Evolutionary conservation across 2,797 vertebrate genomes (phyloP).

Genomic region (Antrozous pallidus): DNA sequence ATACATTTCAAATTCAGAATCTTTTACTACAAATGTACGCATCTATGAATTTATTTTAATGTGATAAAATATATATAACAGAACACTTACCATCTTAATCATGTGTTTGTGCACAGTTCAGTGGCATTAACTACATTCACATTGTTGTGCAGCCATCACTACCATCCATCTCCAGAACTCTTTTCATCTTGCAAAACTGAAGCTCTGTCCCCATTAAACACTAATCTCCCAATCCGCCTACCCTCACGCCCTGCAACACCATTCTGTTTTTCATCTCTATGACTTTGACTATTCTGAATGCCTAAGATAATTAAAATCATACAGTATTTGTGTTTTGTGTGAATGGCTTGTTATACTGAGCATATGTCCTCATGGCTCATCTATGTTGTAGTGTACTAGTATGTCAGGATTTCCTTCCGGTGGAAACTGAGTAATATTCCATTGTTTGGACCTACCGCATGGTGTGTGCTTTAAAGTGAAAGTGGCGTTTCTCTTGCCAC

Average conservation of each 20-base stretch:
- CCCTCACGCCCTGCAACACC: background rate
- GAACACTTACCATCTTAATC: background rate
- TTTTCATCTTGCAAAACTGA: background rate
- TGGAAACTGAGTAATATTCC: background rate
- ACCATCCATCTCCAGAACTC: background rate
- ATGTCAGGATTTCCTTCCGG: background rate
- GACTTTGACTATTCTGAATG: background rate
- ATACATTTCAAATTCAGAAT: background rate
- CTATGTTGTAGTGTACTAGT: rapidly evolving
- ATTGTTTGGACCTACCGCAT: rapidly evolving
- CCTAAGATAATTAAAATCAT: background rate
- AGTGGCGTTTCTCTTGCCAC: background rate
- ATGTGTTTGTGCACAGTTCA: background rate
- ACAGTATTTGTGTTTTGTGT: background rate
- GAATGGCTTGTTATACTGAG: background rate
- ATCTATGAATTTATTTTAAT: background rate
- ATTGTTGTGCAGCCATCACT: rapidly evolving
- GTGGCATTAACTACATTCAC: background rate
- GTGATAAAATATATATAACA: background rate
- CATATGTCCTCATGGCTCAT: background rate
- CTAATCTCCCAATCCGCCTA: rapidly evolving
- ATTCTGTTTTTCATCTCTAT: background rate
- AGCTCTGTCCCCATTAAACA: background rate
- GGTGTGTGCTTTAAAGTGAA: too few species aligned
- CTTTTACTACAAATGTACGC: background rate